Percentiles rank a stretch among this genome's conserved stretches.
phyloP scores from a whole-genome alignment of 2,113 vertebrate genomes.

The Condylura cristata region DNA sequence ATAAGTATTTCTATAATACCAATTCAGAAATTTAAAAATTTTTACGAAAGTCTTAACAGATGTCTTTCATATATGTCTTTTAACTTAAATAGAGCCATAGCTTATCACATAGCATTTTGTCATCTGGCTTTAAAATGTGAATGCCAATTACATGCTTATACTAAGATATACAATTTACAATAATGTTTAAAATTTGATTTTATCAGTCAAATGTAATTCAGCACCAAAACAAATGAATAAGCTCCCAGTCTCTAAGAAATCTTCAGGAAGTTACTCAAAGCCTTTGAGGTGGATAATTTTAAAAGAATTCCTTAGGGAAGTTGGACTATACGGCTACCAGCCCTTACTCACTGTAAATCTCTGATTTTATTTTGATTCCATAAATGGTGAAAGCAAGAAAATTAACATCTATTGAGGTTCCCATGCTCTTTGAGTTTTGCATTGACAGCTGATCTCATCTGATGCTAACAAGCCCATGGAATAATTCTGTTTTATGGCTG shows the following conservation, averaged over 20 bases:
- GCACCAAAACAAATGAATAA: background rate
- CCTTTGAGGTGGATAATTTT: background rate
- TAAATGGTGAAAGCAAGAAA: constrained; percentile 43
- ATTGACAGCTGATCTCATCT: background rate
- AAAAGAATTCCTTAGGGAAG: background rate
- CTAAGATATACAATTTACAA: background rate
- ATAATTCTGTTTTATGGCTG: background rate
- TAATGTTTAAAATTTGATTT: background rate
- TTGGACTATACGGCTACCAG: background rate
- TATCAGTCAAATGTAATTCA: background rate
- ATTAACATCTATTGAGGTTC: constrained; percentile 9
- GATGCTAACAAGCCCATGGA: background rate
- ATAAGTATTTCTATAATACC: background rate
- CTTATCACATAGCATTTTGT: background rate
- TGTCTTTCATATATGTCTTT: background rate
- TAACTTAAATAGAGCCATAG: background rate
- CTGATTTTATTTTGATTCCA: constrained; percentile 45
- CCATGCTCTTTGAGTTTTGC: background rate
- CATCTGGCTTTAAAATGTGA: constrained; percentile 31
- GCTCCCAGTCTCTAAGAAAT: background rate
- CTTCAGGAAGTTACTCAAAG: background rate
- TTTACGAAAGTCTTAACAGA: background rate
- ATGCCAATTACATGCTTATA: background rate
- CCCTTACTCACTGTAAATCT: background rate
- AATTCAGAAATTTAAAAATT: background rate